These are phyloP conservation scores for Camptogramma bilineatum DNA, from an alignment of 2,888 invertebrate species.

Conservation along the genomic window DNA sequence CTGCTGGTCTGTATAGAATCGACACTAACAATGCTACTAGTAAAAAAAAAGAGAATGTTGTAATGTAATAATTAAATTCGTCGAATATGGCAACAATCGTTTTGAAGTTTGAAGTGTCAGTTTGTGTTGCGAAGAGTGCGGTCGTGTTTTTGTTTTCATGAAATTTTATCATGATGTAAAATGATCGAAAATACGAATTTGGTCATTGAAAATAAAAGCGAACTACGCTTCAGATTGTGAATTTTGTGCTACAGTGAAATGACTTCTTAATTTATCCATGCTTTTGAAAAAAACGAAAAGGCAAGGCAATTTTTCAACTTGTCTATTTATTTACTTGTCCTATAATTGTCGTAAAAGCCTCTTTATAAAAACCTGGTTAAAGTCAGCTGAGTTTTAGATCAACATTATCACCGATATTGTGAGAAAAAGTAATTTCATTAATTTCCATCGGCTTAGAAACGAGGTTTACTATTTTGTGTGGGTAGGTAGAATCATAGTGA, in stretches of 20 bases:
- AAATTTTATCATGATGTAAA: constrained; percentile 58
- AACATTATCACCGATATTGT: too few species aligned
- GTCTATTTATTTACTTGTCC: constrained; percentile 6
- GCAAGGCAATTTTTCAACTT: constrained; percentile 10
- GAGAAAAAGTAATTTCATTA: not conserved
- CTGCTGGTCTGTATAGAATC: too few species aligned
- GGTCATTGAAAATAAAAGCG: constrained; percentile 6
- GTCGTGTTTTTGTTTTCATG: constrained; percentile 67
- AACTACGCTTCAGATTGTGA: constrained; percentile 15
- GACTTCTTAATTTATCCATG: constrained; percentile 13
- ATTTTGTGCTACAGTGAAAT: constrained; percentile 34
- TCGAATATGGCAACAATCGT: too few species aligned
- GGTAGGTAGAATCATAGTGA: constrained; percentile 7
- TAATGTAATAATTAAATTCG: too few species aligned
- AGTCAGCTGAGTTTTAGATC: too few species aligned
- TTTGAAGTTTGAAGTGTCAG: constrained; percentile 55
- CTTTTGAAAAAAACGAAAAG: constrained; percentile 10
- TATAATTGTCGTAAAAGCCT: too few species aligned
- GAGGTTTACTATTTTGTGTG: not conserved
- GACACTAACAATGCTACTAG: too few species aligned
- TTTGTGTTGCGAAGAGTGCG: constrained; percentile 53
- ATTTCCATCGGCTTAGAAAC: not conserved
- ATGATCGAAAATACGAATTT: constrained; percentile 60
- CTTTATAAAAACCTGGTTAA: too few species aligned
- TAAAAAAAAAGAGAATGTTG: too few species aligned